phyloP scores from a whole-genome alignment of 92 coral and sea anemone genomes.

The Epizoanthus illoricatus region DNA sequence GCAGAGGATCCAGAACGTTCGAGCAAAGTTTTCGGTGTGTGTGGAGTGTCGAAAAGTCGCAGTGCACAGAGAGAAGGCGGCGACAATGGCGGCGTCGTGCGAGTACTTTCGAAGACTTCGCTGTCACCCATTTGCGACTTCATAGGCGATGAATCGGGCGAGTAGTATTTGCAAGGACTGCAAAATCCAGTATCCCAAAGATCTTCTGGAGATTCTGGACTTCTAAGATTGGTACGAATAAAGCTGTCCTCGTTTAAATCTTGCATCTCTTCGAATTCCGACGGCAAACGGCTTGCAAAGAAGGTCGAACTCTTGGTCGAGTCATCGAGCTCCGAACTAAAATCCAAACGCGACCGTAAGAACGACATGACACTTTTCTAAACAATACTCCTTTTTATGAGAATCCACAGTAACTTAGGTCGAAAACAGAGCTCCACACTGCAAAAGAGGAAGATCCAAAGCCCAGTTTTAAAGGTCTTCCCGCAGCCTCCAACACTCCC shows the following conservation, averaged over 20 bases:
- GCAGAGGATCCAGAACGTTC: slow-evolving; percentile 73
- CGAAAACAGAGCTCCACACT: slow-evolving; percentile 1
- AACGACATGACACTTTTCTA: slow-evolving; percentile 13
- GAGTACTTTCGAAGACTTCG: slow-evolving; percentile 34
- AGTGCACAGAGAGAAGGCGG: slow-evolving; percentile 95
- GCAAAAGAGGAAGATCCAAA: slow-evolving; percentile 14
- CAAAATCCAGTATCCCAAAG: slow-evolving; percentile 88
- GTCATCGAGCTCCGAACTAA: slow-evolving; percentile 26
- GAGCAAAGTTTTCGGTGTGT: slow-evolving; percentile 93
- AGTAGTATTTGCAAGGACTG: slow-evolving; percentile 67
- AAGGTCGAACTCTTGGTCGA: slow-evolving; percentile 18
- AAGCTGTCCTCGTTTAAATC: slow-evolving; percentile 63
- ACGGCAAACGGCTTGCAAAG: slow-evolving; percentile 40
- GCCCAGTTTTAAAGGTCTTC: slow-evolving; percentile 18
- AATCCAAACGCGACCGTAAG: slow-evolving; percentile 28
- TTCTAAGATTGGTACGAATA: slow-evolving; percentile 42
- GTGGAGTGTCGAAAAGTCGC: slow-evolving; percentile 94
- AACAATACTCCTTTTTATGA: background rate
- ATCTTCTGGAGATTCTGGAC: slow-evolving; percentile 67
- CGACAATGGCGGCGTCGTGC: slow-evolving; percentile 73
- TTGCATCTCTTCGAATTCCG: slow-evolving; percentile 55
- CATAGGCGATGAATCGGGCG: slow-evolving; percentile 74
- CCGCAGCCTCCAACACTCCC: background rate
- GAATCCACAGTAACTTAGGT: background rate
- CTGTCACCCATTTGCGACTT: slow-evolving; percentile 47